Percentiles rank a stretch among this genome's conserved stretches.
phyloP scores from a whole-genome alignment of 1,140 invertebrate species.

The Euura saliciscinereae region DNA sequence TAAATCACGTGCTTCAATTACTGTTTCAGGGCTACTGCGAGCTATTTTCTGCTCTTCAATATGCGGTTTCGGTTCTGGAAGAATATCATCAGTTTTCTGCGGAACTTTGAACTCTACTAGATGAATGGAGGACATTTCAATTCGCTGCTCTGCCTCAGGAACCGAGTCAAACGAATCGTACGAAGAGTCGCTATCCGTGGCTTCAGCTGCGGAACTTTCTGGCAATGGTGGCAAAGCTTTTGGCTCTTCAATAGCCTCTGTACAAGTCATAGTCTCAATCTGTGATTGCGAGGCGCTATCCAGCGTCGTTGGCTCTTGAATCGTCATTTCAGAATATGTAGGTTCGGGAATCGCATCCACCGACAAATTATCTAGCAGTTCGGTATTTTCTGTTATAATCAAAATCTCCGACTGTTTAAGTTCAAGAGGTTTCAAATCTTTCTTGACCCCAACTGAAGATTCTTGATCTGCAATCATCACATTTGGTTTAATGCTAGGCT shows the following conservation, averaged over 20 bases:
- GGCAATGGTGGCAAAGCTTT: not conserved
- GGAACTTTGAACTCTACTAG: not conserved
- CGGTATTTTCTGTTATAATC: too few species aligned
- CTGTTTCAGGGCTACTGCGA: not conserved
- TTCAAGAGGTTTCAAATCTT: too few species aligned
- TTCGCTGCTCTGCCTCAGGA: constrained; percentile 3
- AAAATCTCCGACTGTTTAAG: too few species aligned
- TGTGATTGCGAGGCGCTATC: not conserved
- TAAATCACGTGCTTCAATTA: not conserved
- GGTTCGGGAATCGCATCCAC: too few species aligned
- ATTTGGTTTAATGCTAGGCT: too few species aligned
- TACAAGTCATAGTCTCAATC: not conserved
- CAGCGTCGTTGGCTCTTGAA: not conserved
- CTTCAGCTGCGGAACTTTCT: not conserved
- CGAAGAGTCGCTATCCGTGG: not conserved
- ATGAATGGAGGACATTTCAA: not conserved
- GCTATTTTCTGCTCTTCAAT: not conserved
- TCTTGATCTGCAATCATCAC: too few species aligned
- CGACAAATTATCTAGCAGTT: too few species aligned
- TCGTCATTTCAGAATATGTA: not conserved
- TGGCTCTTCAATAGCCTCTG: not conserved
- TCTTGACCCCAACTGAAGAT: too few species aligned
- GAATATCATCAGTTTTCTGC: constrained; percentile 1
- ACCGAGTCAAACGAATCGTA: constrained; percentile 3
- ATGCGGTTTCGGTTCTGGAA: not conserved